Conservation (phyloP, 2,797 vertebrate species). For the Eurystomus glaucurus region DNA sequence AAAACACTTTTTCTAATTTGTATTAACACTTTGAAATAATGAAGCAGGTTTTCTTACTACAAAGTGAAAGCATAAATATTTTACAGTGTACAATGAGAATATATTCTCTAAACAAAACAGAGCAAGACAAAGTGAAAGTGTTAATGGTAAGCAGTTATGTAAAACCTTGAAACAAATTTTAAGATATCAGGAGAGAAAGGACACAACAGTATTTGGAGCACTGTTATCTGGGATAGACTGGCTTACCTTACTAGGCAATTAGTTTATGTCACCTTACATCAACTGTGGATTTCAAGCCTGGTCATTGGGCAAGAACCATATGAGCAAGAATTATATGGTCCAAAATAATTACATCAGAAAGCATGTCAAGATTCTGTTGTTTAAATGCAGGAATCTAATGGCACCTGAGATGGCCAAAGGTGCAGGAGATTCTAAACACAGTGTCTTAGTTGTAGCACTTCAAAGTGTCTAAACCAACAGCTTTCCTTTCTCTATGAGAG, state of each 20-base stretch:
- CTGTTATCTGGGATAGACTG: background rate
- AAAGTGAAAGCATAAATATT: background rate
- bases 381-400: background rate
- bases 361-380: background rate
- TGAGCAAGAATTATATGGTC: background rate
- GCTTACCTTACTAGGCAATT: background rate
- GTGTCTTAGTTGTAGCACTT: background rate
- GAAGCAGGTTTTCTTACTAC: background rate
- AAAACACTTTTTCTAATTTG: background rate
- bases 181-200: background rate
- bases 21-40: background rate
- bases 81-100: background rate
- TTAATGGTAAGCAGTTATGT: background rate
- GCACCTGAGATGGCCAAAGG: background rate
- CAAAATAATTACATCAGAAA: background rate
- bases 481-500: background rate
- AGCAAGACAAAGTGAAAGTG: background rate
- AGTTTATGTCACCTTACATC: background rate
- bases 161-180: background rate
- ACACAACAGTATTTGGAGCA: background rate
- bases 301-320: background rate
- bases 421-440: background rate
- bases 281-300: background rate
- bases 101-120: background rate
- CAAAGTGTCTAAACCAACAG: rapidly evolving